Conservation (phyloP, 2,797 vertebrate species). For the Melanotaenia maccullochi region DNA sequence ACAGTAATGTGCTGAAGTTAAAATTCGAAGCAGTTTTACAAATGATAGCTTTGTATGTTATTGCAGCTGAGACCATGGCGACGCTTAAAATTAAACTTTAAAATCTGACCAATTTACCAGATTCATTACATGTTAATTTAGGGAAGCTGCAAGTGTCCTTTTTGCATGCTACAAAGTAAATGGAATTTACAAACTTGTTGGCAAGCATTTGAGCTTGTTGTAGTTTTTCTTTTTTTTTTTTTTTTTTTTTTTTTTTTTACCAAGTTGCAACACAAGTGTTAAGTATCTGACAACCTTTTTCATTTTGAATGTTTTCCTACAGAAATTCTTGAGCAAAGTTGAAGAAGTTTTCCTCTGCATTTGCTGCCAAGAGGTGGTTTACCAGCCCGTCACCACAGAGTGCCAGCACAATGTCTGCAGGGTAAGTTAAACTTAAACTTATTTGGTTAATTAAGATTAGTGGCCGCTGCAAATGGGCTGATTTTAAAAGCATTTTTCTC, state of each 20-base stretch:
- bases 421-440: slow-evolving; percentile 79
- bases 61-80: too few species aligned
- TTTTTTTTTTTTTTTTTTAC: neutral
- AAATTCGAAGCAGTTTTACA: too few species aligned
- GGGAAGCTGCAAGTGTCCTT: too few species aligned
- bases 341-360: slow-evolving; percentile 95
- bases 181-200: too few species aligned
- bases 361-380: slow-evolving; percentile 98
- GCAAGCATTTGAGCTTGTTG: too few species aligned
- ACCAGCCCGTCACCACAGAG: slow-evolving; percentile 91
- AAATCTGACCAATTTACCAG: too few species aligned
- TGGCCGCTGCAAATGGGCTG: neutral
- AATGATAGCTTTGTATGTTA: too few species aligned
- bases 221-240: neutral
- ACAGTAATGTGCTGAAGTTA: too few species aligned
- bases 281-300: neutral
- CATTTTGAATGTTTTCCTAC: slow-evolving; percentile 26
- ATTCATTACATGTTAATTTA: too few species aligned
- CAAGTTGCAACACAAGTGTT: neutral
- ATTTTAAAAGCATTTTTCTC: neutral
- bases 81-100: too few species aligned
- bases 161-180: too few species aligned
- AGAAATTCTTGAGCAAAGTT: slow-evolving; percentile 95
- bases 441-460: neutral
- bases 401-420: slow-evolving; percentile 98